These are phyloP conservation scores for Nebria salina DNA, from an alignment of 2,888 invertebrate species.

Conservation along the genomic window DNA sequence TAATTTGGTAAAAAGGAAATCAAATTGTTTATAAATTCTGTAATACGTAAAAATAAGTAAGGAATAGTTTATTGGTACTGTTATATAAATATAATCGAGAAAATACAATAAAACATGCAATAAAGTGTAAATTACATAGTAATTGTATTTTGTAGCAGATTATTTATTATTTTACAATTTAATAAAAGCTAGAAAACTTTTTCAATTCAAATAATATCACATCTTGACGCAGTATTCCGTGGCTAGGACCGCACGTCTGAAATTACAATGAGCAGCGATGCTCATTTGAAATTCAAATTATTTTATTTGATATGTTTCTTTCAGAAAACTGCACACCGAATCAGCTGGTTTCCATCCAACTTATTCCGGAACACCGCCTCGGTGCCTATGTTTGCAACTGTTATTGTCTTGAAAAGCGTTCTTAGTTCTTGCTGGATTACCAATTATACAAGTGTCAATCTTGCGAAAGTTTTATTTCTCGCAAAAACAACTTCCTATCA, in stretches of 20 bases:
- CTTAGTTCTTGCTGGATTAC: conserved; percentile 4
- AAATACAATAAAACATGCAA: conserved; percentile 19
- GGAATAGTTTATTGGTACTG: neutral
- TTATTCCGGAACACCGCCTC: neutral
- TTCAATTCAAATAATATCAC: conserved; percentile 53
- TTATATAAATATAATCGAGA: neutral
- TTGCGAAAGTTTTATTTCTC: neutral
- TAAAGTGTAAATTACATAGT: conserved; percentile 42
- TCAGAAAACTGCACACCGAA: conserved; percentile 20
- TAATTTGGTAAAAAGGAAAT: too few species aligned
- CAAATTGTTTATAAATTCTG: too few species aligned
- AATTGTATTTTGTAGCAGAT: conserved; percentile 49
- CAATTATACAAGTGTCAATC: conserved; percentile 16
- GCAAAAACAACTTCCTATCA: neutral
- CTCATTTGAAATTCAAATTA: conserved; percentile 54
- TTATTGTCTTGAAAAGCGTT: neutral
- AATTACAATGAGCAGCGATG: conserved; percentile 50
- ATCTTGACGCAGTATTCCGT: conserved; percentile 23
- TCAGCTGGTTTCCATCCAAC: conserved; percentile 5
- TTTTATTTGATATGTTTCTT: conserved; percentile 51
- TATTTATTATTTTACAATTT: conserved; percentile 52
- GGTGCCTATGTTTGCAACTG: neutral
- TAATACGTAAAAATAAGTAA: too few species aligned
- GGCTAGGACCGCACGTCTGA: conserved; percentile 38
- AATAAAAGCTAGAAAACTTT: conserved; percentile 53